Base-by-base conservation (phyloP, 2,113 vertebrate species). In the Cebus imitator region DNA sequence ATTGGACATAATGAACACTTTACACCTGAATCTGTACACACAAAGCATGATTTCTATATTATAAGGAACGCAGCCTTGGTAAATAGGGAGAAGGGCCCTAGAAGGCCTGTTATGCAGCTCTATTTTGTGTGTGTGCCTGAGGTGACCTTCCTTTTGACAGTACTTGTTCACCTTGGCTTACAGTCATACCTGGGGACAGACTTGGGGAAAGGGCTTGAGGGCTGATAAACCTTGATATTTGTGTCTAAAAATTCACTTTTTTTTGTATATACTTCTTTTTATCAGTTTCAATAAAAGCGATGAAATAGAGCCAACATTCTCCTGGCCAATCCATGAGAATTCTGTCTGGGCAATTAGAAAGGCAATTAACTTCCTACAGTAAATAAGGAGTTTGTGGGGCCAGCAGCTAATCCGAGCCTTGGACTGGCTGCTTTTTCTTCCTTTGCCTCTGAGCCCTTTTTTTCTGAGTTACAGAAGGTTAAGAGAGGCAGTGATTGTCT, bases 301-400 rank as follows among this genome's bases (percentile, higher is more conserved):
- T 76, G 76, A 90, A 21, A 90, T 86, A 89, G 86, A 95, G 96
- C 20, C 5, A n/a, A 96, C 92, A 25, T 75, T 5, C 68, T 94
- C 58, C 61, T 37, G 40, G 79, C n/a, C 18, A 91, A 43, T 91
- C 92, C 37, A 43, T 78, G 80, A 95, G 37, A 92, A 90, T 96
- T 90, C 70, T 95, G 45, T 91, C 20, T 91, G 40, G 73, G 8
- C 8, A 83, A 79, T 85, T n/a, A 75, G 21, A 91, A 93, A 75
- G 10, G 40, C 43, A 17, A 78, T 32, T 79, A 37, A 82, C 25
- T 92, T 95, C 78, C 91, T 87, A 83, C 6, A 88, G 45, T 93
- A 95, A 72, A 64, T 87, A 91, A 50, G 40, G 79, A 64, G 27
- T 83, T 64, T 92, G 35, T 55, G 12, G 43, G 76, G 48, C n/a